A percentile compares a stretch with the other conserved stretches of the same genome.
phyloP scores from a whole-genome alignment of 2,888 invertebrate genomes.

The Drosophila yooni region DNA sequence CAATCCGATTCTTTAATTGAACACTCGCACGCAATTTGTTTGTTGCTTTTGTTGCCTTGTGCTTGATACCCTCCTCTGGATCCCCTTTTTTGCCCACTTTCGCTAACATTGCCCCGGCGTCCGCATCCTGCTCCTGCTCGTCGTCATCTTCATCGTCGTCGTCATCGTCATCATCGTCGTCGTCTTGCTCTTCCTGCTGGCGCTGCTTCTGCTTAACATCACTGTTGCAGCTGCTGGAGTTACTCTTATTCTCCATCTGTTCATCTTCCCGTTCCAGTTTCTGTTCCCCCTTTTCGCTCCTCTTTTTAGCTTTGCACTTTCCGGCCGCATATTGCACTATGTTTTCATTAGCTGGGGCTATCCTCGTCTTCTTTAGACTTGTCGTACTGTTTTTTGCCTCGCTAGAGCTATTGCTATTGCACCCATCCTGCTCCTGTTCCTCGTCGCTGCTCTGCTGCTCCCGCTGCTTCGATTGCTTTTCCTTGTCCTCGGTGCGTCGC shows the following conservation, averaged over 20 bases:
- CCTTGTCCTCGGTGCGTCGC: constrained; percentile 41
- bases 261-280: constrained; percentile 4
- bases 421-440: constrained; percentile 6
- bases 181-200: constrained; percentile 8
- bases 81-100: neutral
- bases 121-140: constrained; percentile 7
- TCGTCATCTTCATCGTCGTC: neutral
- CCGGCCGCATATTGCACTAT: constrained; percentile 36
- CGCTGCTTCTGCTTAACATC: constrained; percentile 22
- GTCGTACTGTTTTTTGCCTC: constrained; percentile 20
- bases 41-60: constrained; percentile 13
- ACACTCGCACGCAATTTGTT: constrained; percentile 1
- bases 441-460: constrained; percentile 32
- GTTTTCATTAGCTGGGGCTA: constrained; percentile 21
- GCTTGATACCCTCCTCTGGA: constrained; percentile 13
- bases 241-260: constrained; percentile 10
- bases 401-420: constrained; percentile 23
- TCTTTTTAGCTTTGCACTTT: constrained; percentile 15
- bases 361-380: constrained; percentile 5
- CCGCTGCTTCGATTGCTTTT: constrained; percentile 10
- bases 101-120: neutral
- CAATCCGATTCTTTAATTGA: constrained; percentile 49
- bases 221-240: constrained; percentile 21
- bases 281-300: neutral
- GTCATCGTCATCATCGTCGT: neutral